Base-by-base conservation (phyloP, 1,140 invertebrate species). In the Drosophila subobscura region DNA sequence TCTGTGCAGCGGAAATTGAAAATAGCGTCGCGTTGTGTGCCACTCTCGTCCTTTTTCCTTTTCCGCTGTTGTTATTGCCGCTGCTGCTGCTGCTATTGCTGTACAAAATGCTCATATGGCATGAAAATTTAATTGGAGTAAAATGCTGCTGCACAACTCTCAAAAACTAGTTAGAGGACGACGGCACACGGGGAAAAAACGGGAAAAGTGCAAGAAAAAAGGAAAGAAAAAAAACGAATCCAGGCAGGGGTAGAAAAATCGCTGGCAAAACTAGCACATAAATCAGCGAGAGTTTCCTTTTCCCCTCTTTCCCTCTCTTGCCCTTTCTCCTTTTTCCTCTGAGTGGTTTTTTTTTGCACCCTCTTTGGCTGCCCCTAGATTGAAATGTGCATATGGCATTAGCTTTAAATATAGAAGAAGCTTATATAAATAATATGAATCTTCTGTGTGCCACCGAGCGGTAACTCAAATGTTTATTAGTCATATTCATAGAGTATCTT, bases 81-180 rank as follows among this genome's bases (percentile, higher is more conserved):
- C 40, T 58, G 16, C 54, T 77, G 50, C 61, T 72, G 37, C 4
- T 27, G 52, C 5, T 52, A 45, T 23, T 72, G 64, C 56, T 72
- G 65, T 70, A 65, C 67, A 77, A 83, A 81, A 85, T 85, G 80
- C 77, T 85, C 81, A 85, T 80, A 77, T 68, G 80, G 81, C 81
- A 85, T 85, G 81, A 77, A 85, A 85, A 85, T 85, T 85, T 85
- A 85, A 85, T 85, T 85, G 81, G 81, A 86, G 77, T 85, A 85
- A 85, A 85, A 86, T 77, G 81, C 81, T 81, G 76, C 60, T 75
- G 71, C 72, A 75, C 72, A 85, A 85, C 79, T 85, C 76, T 84
- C 76, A 75, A 84, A 84, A 79, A 84, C 79, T 84, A 84, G 79
- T 71, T 84, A 79, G 73, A 55, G 72, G 16, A 1, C 16, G 16